A percentile compares a stretch with the other conserved stretches of the same genome.
Conservation (phyloP, 2,113 vertebrate genomes). For the Philantomba maxwellii region DNA sequence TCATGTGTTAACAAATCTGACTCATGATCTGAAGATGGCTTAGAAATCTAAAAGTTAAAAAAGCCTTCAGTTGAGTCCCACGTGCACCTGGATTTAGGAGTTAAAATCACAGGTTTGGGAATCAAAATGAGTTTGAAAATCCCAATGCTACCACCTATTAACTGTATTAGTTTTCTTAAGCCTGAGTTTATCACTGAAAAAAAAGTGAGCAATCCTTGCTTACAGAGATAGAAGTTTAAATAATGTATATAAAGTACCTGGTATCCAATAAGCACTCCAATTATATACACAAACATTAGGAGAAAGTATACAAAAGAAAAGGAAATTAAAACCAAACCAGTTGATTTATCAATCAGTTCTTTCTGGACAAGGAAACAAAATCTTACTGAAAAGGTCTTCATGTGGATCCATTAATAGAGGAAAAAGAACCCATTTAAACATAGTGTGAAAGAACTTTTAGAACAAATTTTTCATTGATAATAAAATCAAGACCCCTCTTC, state of each 20-base stretch:
- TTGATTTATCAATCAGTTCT: background rate
- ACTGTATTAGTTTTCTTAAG: background rate
- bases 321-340: background rate
- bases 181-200: background rate
- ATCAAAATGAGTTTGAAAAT: background rate
- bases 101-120: background rate
- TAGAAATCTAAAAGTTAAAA: background rate
- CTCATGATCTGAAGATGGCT: background rate
- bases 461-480: background rate
- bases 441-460: background rate
- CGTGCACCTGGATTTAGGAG: background rate
- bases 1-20: background rate
- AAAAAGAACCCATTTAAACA: background rate
- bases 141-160: background rate
- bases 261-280: background rate
- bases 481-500: background rate
- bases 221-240: background rate
- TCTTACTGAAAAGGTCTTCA: background rate
- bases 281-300: background rate
- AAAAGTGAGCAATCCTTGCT: background rate
- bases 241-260: background rate
- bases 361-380: background rate
- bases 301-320: background rate
- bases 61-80: background rate
- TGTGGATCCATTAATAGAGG: background rate